phyloP scores from a whole-genome alignment of 1,140 invertebrate species.

The Heliconius melpomene region DNA sequence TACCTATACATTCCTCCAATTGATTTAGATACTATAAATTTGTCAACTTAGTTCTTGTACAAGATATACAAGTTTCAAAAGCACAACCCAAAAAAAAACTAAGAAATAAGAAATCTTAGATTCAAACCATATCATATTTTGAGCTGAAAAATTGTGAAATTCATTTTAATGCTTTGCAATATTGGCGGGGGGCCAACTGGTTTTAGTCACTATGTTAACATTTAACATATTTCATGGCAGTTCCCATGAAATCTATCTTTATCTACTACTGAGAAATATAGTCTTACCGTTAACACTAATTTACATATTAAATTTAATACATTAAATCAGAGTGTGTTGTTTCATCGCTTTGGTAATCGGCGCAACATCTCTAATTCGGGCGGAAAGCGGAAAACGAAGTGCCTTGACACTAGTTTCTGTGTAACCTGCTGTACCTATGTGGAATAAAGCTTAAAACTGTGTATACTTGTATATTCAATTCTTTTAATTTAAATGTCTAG shows the following conservation, averaged over 20 bases:
- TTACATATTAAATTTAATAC: too few species aligned
- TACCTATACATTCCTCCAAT: too few species aligned
- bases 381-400: too few species aligned
- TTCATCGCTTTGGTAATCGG: too few species aligned
- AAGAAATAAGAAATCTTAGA: neutral
- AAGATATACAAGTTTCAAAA: neutral
- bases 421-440: too few species aligned
- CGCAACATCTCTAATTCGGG: too few species aligned
- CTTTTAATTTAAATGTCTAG: too few species aligned
- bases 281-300: neutral
- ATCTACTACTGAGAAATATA: neutral
- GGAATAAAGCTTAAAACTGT: too few species aligned
- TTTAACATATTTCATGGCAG: constrained; percentile 1
- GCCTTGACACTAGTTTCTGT: too few species aligned
- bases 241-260: neutral
- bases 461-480: too few species aligned
- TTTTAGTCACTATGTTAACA: constrained; percentile 20
- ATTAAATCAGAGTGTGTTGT: too few species aligned
- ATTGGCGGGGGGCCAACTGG: constrained; percentile 25
- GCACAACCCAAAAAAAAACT: neutral
- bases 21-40: too few species aligned
- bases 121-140: constrained; percentile 25
- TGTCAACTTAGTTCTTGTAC: neutral
- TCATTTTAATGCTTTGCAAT: constrained; percentile 28
- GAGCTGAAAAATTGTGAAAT: constrained; percentile 17